Conservation (phyloP, 1,140 invertebrate species). For the Babylonia areolata region DNA sequence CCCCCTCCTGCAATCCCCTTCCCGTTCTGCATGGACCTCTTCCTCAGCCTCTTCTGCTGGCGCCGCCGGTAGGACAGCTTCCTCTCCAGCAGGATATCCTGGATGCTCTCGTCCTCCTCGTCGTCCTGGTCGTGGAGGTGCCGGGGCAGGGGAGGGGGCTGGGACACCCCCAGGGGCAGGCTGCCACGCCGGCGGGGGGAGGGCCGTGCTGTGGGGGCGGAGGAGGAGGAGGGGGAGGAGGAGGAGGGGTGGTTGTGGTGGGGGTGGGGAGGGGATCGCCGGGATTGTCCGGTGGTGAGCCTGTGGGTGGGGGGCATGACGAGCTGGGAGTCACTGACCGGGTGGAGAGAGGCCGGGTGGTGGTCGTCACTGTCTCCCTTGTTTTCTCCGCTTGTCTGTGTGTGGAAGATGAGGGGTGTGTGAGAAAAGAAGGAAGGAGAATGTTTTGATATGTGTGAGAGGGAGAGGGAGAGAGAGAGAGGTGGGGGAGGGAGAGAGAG, state of each 20-base stretch:
- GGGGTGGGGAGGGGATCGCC: too few relatives aligned
- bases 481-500: too few relatives aligned
- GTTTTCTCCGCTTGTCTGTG: conserved; percentile 14
- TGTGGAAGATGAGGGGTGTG: too few relatives aligned
- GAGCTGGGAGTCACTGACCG: not conserved
- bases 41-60: conserved; percentile 40
- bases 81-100: conserved; percentile 37
- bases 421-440: too few relatives aligned
- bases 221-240: too few relatives aligned
- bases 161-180: not conserved
- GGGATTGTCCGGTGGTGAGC: too few relatives aligned
- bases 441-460: too few relatives aligned
- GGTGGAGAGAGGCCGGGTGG: not conserved
- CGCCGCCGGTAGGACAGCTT: conserved; percentile 30
- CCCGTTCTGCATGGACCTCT: conserved; percentile 21
- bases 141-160: not conserved
- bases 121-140: conserved; percentile 30
- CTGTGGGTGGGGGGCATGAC: not conserved
- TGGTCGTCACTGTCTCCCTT: not conserved
- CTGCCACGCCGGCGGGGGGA: not conserved
- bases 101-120: conserved; percentile 25
- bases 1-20: not conserved
- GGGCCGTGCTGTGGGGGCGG: not conserved
- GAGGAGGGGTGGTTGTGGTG: too few relatives aligned
- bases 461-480: too few relatives aligned